Percentiles rank a stretch among this genome's conserved stretches.
Evolutionary conservation across 2,888 invertebrate species (phyloP).

Genomic region (Brachypterus glaber): DNA sequence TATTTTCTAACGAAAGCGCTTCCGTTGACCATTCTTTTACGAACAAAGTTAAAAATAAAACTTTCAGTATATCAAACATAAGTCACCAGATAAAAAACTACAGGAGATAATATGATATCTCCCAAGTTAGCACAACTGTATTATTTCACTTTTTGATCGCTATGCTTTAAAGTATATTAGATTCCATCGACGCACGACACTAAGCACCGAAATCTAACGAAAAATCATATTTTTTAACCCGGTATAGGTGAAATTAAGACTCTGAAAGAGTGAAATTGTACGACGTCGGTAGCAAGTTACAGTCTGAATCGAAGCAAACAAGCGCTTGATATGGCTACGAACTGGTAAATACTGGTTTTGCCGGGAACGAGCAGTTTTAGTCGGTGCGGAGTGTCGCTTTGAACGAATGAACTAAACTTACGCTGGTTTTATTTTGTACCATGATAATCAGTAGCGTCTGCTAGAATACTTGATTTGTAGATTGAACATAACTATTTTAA

Average conservation of each 20-base stretch:
- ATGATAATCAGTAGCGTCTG: too few relatives aligned
- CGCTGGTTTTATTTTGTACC: too few relatives aligned
- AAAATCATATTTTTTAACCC: conserved; percentile 21
- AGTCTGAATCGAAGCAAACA: conserved; percentile 33
- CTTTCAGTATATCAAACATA: conserved; percentile 14
- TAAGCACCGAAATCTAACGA: too few relatives aligned
- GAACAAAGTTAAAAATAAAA: too few relatives aligned
- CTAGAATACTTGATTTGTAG: too few relatives aligned
- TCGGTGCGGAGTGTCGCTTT: conserved; percentile 32
- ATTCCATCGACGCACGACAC: conserved; percentile 19
- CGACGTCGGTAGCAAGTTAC: conserved; percentile 15
- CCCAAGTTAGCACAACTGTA: not conserved
- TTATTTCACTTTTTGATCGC: conserved; percentile 11
- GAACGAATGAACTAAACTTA: too few relatives aligned
- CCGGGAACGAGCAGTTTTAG: conserved; percentile 39
- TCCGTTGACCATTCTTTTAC: conserved; percentile 32
- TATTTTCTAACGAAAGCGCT: conserved; percentile 17
- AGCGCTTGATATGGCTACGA: conserved; percentile 30
- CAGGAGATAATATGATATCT: not conserved
- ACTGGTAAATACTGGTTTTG: conserved; percentile 39
- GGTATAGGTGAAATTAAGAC: too few relatives aligned
- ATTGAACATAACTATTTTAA: too few relatives aligned
- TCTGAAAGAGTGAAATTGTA: not conserved
- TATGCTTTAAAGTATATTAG: conserved; percentile 24
- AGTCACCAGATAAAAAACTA: conserved; percentile 3